These are phyloP conservation scores for Dysmachus trigonus DNA, from an alignment of 2,888 invertebrate species.

Conservation along the genomic window DNA sequence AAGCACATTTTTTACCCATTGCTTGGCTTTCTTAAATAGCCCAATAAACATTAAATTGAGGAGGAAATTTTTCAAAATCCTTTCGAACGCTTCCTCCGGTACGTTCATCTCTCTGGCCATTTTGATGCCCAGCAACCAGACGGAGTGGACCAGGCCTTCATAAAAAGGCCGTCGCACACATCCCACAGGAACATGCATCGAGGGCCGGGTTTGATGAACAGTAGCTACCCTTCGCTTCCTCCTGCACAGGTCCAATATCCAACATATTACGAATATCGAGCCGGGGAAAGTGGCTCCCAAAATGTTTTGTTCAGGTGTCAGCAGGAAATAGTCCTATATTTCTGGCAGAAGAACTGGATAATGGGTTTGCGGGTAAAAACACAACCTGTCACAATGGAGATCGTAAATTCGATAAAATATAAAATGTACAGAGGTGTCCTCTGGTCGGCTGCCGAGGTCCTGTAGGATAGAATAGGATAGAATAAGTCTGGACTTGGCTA, in stretches of 20 bases:
- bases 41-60: neutral
- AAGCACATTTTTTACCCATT: neutral
- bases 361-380: constrained; percentile 16
- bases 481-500: neutral
- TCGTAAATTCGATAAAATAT: constrained; percentile 17
- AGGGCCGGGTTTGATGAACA: neutral
- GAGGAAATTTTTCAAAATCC: neutral
- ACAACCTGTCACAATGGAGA: neutral
- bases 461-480: neutral
- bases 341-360: constrained; percentile 13
- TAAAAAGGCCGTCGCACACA: neutral
- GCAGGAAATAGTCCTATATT: constrained; percentile 18
- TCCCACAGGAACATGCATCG: neutral
- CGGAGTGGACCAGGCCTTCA: neutral
- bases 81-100: neutral
- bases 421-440: neutral
- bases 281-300: neutral
- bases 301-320: constrained; percentile 15
- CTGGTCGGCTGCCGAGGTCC: neutral
- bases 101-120: neutral
- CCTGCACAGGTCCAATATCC: neutral
- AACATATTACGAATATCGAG: neutral
- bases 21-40: neutral
- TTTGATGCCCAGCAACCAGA: neutral
- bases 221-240: neutral